Evolutionary conservation across 2,797 vertebrate genomes (phyloP).

Genomic region (Xiphorhynchus erythropygius): DNA sequence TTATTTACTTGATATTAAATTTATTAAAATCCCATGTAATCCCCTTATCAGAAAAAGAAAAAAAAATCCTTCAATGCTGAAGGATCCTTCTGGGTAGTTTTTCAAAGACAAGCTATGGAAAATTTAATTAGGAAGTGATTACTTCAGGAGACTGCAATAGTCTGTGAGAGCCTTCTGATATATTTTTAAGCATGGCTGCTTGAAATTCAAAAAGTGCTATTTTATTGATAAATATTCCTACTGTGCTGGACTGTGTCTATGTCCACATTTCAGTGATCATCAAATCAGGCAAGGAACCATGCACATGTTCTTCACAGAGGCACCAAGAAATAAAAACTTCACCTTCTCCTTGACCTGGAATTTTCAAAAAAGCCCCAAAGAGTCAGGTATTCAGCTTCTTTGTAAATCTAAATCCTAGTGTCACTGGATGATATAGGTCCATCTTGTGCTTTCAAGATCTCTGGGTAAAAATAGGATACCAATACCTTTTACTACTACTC

Average conservation of each 20-base stretch:
- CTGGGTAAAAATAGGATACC: neutral
- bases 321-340: neutral
- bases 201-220: neutral
- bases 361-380: neutral
- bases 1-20: neutral
- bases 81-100: neutral
- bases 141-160: neutral
- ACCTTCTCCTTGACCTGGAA: neutral
- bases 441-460: neutral
- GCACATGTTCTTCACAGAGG: neutral
- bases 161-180: neutral
- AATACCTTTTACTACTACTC: neutral
- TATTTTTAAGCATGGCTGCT: neutral
- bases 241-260: neutral
- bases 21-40: neutral
- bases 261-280: neutral
- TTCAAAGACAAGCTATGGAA: neutral
- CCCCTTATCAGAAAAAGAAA: neutral
- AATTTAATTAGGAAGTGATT: neutral
- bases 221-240: neutral
- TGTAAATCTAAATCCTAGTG: neutral
- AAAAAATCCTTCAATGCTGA: neutral
- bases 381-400: neutral
- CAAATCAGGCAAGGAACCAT: neutral
- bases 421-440: neutral